Evolutionary conservation across 2,113 vertebrate species (phyloP), one percentile per base, ranked within the genome.

Genomic region (Bambusicola thoracicus): DNA sequence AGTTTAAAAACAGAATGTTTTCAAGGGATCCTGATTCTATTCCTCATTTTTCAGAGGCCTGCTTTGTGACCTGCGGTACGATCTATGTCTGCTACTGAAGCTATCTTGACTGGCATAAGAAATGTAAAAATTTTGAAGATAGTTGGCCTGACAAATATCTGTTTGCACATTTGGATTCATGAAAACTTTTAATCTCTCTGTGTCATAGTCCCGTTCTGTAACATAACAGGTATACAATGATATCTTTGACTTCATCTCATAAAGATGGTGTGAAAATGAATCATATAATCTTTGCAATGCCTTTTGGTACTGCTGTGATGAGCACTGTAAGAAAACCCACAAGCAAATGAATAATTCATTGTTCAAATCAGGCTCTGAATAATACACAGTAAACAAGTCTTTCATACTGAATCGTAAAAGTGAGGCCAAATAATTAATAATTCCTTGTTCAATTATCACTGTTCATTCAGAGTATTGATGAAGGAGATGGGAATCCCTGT

Each of bases 331-430:
- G 70, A 89, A 93, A 94, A 86, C 62, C 84, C 84, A 90, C 53
- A 66, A 89, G 69, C 56, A 83, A 89, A 85, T 96, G 74, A 95
- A 92, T 93, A 93, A 96, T 95, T 90, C 62, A 78, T 93, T 94
- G 81, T 94, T 91, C 80, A 68, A 72, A 66, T 84, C 69, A 58
- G 77, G 58, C 58, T 90, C 80, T 92, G 77, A 83, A 84, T n/a
- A 86, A 48, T 58, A 40, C 36, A 22, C 40, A 65, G 83, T 93
- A 90, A 94, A 87, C 69, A 95, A 90, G 83, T 72, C 13, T 92
- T 92, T 90, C 72, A 70, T n/a, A 41, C 16, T 88, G 66, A 91
- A 79, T 63, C 51, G 72, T 43, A 56, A 63, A 62, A 81, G 29
- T 76, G 85, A 61, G 69, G 62, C 62, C 74, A 89, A 94, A 61